Conservation (phyloP, 2,113 vertebrate species). For the Pongo pygmaeus region DNA sequence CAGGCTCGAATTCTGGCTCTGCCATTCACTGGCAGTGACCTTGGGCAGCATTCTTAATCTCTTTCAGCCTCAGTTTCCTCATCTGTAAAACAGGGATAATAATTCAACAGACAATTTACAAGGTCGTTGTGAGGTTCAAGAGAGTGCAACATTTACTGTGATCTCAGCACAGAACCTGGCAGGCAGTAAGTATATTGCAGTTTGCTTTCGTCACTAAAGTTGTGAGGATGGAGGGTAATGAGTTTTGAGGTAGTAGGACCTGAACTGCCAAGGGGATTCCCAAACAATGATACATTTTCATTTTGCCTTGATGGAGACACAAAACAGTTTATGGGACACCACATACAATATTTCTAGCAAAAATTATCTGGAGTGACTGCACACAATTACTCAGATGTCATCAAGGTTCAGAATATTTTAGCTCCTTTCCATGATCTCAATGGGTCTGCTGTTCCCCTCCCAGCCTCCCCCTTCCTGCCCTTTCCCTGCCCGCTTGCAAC, state of each 20-base stretch:
- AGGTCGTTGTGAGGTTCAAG: background rate
- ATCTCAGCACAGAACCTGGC: background rate
- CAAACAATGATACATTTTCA: background rate
- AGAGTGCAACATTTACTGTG: background rate
- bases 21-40: background rate
- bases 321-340: background rate
- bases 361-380: background rate
- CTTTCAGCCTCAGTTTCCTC: background rate
- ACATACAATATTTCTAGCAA: conserved; percentile 53
- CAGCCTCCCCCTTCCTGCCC: conserved; percentile 15
- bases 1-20: background rate
- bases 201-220: background rate
- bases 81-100: background rate
- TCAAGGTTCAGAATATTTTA: background rate
- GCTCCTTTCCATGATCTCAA: background rate
- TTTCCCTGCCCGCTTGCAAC: conserved; percentile 7
- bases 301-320: conserved; percentile 15
- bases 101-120: background rate
- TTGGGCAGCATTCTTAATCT: background rate
- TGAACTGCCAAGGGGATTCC: background rate
- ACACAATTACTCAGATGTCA: background rate
- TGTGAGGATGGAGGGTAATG: background rate
- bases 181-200: background rate
- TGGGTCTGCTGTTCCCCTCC: background rate
- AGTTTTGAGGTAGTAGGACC: background rate